These are phyloP conservation scores for Miniopterus natalensis DNA, from an alignment of 2,113 vertebrate species.

Conservation along the genomic window DNA sequence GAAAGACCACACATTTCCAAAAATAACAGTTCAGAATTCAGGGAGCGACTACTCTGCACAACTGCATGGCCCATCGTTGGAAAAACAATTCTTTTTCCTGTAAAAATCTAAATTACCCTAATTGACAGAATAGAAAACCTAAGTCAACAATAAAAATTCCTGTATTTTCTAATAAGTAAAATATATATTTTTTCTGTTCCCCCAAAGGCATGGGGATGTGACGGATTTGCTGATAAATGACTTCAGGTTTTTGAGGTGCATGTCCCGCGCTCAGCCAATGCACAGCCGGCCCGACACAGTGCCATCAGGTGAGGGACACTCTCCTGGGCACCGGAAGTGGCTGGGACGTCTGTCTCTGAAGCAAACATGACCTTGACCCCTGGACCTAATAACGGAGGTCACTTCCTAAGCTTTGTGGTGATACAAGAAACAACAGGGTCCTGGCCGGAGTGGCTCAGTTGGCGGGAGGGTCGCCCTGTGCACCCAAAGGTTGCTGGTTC, in stretches of 20 bases:
- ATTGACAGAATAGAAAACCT: not conserved
- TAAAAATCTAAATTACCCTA: conserved; percentile 31
- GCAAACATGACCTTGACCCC: not conserved
- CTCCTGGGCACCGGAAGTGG: not conserved
- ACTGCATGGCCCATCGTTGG: not conserved
- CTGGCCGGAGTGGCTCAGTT: not conserved
- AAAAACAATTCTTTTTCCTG: not conserved
- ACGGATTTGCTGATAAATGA: not conserved
- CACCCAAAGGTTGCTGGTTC: not conserved
- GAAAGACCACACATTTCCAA: not conserved
- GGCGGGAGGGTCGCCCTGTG: too few relatives aligned
- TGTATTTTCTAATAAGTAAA: not conserved
- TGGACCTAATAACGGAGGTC: too few relatives aligned
- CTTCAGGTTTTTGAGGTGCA: not conserved
- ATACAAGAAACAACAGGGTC: not conserved
- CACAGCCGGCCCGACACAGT: not conserved
- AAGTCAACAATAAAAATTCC: not conserved
- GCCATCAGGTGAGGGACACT: not conserved
- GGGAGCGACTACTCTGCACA: not conserved
- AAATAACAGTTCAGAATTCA: not conserved
- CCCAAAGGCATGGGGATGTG: not conserved
- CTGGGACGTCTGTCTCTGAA: not conserved
- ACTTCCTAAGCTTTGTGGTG: not conserved
- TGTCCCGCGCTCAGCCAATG: too few relatives aligned
- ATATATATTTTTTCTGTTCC: not conserved